Evolutionary conservation across 2,113 vertebrate species (phyloP), one percentile per base, ranked within the genome.

Genomic region (Riparia riparia): DNA sequence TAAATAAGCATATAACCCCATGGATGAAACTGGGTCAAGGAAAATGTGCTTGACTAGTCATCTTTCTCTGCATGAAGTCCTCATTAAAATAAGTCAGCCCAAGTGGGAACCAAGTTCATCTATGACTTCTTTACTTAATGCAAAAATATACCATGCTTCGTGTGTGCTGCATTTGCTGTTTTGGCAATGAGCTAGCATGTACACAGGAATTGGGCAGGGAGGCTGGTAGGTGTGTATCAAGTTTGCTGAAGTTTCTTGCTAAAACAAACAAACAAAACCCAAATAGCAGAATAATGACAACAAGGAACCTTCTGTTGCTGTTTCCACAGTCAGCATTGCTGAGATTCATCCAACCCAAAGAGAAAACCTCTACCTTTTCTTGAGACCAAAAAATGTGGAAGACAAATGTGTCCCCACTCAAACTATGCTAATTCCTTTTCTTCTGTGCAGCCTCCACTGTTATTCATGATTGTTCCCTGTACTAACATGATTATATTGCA

Each of bases 61-160:
- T 86, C 53, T 91, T 88, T 91, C 70, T 84, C 41, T 93, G 34
- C 68, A 78, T 79, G 76, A 96, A 82, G 31, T 72, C 60, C 57
- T 95, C 78, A 91, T 89, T 91, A 96, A 79, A 70, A 93, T 88
- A 94, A 81, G 76, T 82, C 74, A 93, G 31, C 24, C 29, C 39
- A 95, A 83, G 25, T 49, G 70, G 82, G 89, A 95, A 90, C 34
- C 32, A 80, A 87, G 82, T 87, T 96, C 71, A 84, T 92, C 54
- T 80, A 61, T 66, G 28, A 47, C 31, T 93, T 95, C 61, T 81
- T 93, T 82, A 51, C 63, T 87, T 76, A 89, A 87, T 79, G 53
- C 51, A 79, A 64, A 89, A 82, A 37, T 56, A 87, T 42, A 56
- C 65, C 90, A 86, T 54, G 31, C 19, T 95, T 64, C 82, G 70